phyloP scores from a whole-genome alignment of 2,113 vertebrate genomes.

The Drymodes brunneopygia region DNA sequence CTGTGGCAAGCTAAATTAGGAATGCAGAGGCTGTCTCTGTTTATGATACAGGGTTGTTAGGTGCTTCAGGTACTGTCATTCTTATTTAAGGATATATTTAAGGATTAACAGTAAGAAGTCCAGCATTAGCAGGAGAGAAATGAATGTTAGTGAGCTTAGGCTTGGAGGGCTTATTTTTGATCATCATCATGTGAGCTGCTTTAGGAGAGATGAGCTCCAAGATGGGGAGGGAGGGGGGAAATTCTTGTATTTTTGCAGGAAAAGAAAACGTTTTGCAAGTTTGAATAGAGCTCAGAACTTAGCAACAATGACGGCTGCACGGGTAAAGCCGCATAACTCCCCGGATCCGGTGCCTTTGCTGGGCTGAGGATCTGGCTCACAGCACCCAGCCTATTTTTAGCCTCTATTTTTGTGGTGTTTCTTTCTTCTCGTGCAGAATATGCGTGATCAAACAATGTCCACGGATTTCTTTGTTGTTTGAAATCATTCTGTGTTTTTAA shows the following conservation, averaged over 20 bases:
- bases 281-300: slow-evolving; percentile 42
- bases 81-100: slow-evolving; percentile 63
- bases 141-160: slow-evolving; percentile 59
- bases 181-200: slow-evolving; percentile 55
- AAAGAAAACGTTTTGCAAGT: slow-evolving; percentile 38
- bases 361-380: slow-evolving; percentile 9
- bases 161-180: slow-evolving; percentile 61
- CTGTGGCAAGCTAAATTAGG: slow-evolving; percentile 45
- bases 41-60: slow-evolving; percentile 47
- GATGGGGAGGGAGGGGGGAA: not conserved
- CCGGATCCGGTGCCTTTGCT: not conserved
- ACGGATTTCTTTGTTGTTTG: slow-evolving; percentile 29
- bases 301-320: not conserved
- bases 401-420: not conserved
- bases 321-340: not conserved
- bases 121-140: slow-evolving; percentile 51
- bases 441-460: not conserved
- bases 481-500: slow-evolving; percentile 21
- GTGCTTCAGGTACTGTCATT: slow-evolving; percentile 60
- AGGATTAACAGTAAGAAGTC: slow-evolving; percentile 63
- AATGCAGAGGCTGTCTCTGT: slow-evolving; percentile 55
- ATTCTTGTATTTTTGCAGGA: not conserved
- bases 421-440: not conserved
- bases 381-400: slow-evolving; percentile 42
- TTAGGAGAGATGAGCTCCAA: slow-evolving; percentile 47